These are phyloP conservation scores for Bagarius yarrelli DNA, from an alignment of 2,113 vertebrate species.

Conservation along the genomic window DNA sequence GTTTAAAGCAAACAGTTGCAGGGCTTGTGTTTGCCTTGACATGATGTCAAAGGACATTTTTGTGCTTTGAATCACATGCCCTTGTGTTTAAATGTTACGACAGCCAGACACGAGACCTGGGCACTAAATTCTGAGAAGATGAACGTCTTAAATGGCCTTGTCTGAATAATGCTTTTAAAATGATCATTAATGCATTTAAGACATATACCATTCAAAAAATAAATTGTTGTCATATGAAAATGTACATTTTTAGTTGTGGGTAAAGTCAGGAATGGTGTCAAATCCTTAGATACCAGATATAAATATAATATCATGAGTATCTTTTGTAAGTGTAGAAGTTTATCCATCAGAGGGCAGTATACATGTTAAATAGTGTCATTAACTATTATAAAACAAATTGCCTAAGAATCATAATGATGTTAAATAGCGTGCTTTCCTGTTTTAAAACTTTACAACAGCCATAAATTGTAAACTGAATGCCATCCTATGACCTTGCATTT, in stretches of 20 bases:
- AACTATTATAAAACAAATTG: background rate
- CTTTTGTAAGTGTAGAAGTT: background rate
- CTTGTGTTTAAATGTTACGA: slow-evolving; percentile 52
- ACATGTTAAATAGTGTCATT: background rate
- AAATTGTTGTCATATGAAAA: background rate
- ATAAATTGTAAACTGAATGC: background rate
- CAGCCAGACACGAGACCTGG: slow-evolving; percentile 54
- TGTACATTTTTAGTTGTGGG: background rate
- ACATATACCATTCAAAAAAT: slow-evolving; percentile 39
- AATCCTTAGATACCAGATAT: background rate
- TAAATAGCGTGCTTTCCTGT: background rate
- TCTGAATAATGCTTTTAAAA: slow-evolving; percentile 57
- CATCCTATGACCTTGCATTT: background rate
- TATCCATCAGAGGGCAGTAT: slow-evolving; percentile 16
- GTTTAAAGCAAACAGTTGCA: slow-evolving; percentile 62
- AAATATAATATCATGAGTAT: background rate
- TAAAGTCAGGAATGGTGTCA: background rate
- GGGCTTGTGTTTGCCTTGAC: slow-evolving; percentile 65
- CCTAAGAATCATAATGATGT: background rate
- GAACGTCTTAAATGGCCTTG: slow-evolving; percentile 47
- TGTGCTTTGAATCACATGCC: slow-evolving; percentile 65
- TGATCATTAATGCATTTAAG: slow-evolving; percentile 53
- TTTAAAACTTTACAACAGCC: background rate
- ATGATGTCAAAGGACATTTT: slow-evolving; percentile 64
- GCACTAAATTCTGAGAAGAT: slow-evolving; percentile 55